Percentiles rank a stretch among this genome's conserved stretches.
Evolutionary conservation across 2,888 invertebrate genomes (phyloP).

Genomic region (Stenodera caucasica): DNA sequence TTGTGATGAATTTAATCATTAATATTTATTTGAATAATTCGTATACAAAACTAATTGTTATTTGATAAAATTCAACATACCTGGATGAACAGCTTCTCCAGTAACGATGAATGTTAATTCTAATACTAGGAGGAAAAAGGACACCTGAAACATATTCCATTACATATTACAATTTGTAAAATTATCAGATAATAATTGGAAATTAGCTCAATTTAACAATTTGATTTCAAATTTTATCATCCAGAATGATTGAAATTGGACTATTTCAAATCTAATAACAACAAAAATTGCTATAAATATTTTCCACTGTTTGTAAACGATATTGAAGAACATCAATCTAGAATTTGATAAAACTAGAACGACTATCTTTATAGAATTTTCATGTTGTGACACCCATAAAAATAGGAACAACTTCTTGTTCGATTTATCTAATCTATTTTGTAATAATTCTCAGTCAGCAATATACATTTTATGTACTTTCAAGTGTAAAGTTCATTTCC

Average conservation of each 20-base stretch:
- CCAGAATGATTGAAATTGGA: too few species aligned
- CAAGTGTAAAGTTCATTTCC: slow-evolving; percentile 4
- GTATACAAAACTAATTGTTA: too few species aligned
- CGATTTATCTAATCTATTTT: slow-evolving; percentile 1
- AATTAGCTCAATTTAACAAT: not conserved
- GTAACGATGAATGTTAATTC: slow-evolving; percentile 52
- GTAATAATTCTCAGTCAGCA: not conserved
- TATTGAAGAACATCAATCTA: not conserved
- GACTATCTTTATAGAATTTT: not conserved
- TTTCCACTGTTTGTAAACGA: too few species aligned
- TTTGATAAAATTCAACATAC: slow-evolving; percentile 38
- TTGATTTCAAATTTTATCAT: too few species aligned
- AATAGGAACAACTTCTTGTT: not conserved
- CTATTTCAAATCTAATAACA: too few species aligned
- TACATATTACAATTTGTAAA: too few species aligned
- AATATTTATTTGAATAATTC: too few species aligned
- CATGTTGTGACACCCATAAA: not conserved
- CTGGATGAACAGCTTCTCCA: slow-evolving; percentile 54
- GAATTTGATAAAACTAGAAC: not conserved
- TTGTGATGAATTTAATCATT: not conserved
- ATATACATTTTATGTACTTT: not conserved
- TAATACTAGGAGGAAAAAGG: slow-evolving; percentile 51
- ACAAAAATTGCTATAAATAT: slow-evolving; percentile 1
- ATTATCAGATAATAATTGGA: too few species aligned
- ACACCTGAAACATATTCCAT: slow-evolving; percentile 41